These are phyloP conservation scores for Melikaiella ostensackeni DNA, from an alignment of 2,888 invertebrate species.

Conservation along the genomic window DNA sequence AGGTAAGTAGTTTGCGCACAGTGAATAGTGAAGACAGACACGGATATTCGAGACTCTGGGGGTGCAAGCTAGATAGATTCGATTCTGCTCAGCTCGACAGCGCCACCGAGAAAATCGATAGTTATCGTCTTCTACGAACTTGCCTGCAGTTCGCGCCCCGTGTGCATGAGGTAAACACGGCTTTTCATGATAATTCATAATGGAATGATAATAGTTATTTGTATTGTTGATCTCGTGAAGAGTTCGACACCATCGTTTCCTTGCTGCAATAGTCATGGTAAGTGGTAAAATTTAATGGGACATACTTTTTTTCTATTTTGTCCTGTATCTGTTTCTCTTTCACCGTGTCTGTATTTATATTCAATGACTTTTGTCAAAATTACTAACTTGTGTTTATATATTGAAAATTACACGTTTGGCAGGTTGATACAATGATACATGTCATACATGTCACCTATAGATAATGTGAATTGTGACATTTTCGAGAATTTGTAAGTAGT, in stretches of 20 bases:
- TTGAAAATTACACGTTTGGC: too few species aligned
- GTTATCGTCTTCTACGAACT: constrained; percentile 71
- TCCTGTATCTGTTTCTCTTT: too few species aligned
- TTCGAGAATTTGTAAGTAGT: too few species aligned
- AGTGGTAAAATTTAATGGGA: constrained; percentile 45
- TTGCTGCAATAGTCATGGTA: constrained; percentile 58
- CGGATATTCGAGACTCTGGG: neutral
- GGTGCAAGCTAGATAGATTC: neutral
- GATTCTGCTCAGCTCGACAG: constrained; percentile 24
- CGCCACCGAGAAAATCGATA: constrained; percentile 73
- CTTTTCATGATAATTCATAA: constrained; percentile 64
- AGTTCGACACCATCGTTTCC: constrained; percentile 41
- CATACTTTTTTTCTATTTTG: too few species aligned
- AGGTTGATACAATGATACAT: too few species aligned
- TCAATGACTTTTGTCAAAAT: too few species aligned
- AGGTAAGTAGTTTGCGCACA: too few species aligned
- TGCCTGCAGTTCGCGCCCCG: constrained; percentile 73
- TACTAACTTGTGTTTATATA: too few species aligned
- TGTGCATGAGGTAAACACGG: constrained; percentile 75
- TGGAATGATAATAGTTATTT: constrained; percentile 66
- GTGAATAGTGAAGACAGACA: too few species aligned
- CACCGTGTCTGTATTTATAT: too few species aligned
- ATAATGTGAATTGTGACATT: too few species aligned
- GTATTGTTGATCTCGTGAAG: constrained; percentile 41
- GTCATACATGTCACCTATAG: too few species aligned